These are phyloP conservation scores for Macrophya annulata DNA, from an alignment of 2,888 invertebrate genomes.

Conservation along the genomic window DNA sequence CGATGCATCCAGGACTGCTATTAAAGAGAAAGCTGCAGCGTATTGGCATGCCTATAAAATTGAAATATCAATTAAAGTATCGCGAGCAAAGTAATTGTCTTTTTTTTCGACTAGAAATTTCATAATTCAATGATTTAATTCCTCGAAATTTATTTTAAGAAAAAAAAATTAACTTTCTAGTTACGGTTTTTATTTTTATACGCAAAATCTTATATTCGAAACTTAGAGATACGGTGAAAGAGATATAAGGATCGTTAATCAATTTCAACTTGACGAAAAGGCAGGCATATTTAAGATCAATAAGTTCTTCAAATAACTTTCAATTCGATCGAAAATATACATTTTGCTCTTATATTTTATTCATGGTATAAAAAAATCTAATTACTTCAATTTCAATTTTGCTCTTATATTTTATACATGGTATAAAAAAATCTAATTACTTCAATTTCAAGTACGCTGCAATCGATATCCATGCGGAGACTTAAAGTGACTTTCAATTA, in stretches of 20 bases:
- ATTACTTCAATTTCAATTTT: not conserved
- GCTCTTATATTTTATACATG: not conserved
- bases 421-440: not conserved
- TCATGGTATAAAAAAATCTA: not conserved
- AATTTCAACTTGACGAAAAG: not conserved
- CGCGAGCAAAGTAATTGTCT: constrained; percentile 10
- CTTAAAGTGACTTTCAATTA: not conserved
- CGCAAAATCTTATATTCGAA: not conserved
- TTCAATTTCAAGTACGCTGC: not conserved
- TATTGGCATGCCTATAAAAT: constrained; percentile 31
- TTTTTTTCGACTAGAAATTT: constrained; percentile 11
- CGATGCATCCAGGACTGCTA: constrained; percentile 17
- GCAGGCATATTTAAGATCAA: not conserved
- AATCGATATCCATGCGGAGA: not conserved
- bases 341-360: not conserved
- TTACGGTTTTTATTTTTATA: not conserved
- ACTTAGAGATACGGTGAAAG: not conserved
- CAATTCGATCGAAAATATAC: not conserved
- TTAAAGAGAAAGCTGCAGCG: constrained; percentile 34
- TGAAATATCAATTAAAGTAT: constrained; percentile 42
- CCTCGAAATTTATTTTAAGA: not conserved
- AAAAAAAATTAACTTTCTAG: not conserved
- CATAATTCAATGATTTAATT: constrained; percentile 25
- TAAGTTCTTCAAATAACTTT: constrained; percentile 5
- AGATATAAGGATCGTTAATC: constrained; percentile 5